phyloP scores from a whole-genome alignment of 2,797 vertebrate species.

The Neosilurus hyrtlii region DNA sequence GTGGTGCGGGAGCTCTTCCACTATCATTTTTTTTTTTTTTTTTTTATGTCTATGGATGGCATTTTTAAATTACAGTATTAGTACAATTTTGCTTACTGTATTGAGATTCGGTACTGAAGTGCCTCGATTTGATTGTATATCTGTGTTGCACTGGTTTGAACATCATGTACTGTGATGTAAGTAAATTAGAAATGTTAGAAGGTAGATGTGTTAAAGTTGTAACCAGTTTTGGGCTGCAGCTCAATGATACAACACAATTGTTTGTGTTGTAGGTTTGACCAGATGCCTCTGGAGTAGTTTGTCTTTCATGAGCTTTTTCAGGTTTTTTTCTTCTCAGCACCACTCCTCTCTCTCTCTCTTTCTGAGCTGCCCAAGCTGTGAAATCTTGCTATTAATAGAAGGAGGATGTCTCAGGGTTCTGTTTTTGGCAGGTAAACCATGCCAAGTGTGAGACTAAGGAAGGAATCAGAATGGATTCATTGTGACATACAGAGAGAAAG shows the following conservation, averaged over 20 bases:
- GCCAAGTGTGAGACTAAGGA: slow-evolving; percentile 20
- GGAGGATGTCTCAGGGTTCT: slow-evolving; percentile 45
- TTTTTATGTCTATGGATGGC: not conserved
- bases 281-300: not conserved
- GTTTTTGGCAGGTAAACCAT: slow-evolving; percentile 35
- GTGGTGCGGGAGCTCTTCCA: not conserved
- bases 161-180: not conserved
- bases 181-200: not conserved
- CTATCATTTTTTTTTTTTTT: not conserved
- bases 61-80: not conserved
- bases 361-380: slow-evolving; percentile 47
- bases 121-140: not conserved
- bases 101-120: not conserved
- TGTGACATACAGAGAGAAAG: slow-evolving; percentile 10
- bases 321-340: not conserved
- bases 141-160: not conserved
- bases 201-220: not conserved
- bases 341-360: too few relatives aligned
- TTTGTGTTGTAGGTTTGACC: not conserved
- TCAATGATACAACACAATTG: not conserved
- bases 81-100: not conserved
- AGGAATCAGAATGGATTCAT: not conserved
- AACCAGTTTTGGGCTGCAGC: not conserved
- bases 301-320: not conserved
- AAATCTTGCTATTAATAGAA: slow-evolving; percentile 51